A percentile compares a stretch with the other conserved stretches of the same genome.
Conservation (phyloP, 1,140 invertebrate genomes). For the Reticulitermes speratus region DNA sequence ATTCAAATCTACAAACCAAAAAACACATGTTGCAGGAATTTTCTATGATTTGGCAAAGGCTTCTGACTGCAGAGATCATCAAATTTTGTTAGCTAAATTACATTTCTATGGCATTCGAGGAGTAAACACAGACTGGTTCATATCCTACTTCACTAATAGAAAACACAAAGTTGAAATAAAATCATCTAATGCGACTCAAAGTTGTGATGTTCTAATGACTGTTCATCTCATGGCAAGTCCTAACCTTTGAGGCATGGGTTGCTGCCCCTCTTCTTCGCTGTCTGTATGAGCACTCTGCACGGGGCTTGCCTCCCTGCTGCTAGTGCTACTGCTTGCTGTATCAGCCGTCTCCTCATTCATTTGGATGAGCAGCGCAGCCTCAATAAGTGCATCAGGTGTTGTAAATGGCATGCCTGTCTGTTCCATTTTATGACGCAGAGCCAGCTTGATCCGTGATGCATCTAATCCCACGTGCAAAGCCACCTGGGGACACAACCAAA, state of each 20-base stretch:
- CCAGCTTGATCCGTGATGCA: conserved; percentile 62
- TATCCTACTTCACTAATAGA: too few relatives aligned
- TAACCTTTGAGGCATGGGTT: background rate
- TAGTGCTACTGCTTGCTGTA: background rate
- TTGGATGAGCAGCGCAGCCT: background rate
- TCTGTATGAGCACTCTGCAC: background rate
- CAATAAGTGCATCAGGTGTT: conserved; percentile 55
- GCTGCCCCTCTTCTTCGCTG: background rate
- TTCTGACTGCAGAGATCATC: too few relatives aligned
- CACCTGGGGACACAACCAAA: conserved; percentile 45
- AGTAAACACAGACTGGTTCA: too few relatives aligned
- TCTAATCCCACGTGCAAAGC: conserved; percentile 69
- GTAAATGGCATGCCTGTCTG: conserved; percentile 58
- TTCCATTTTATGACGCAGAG: conserved; percentile 58
- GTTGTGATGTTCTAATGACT: too few relatives aligned
- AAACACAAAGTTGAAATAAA: too few relatives aligned
- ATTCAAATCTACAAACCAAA: too few relatives aligned
- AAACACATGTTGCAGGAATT: too few relatives aligned
- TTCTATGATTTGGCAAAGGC: too few relatives aligned
- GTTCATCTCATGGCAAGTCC: background rate
- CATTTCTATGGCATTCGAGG: too few relatives aligned
- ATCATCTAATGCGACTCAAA: too few relatives aligned
- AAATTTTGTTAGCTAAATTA: too few relatives aligned
- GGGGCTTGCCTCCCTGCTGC: background rate
- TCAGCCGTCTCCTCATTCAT: background rate